Evolutionary conservation across 64 coral and sea anemone species (phyloP).

Genomic region (Anthopleura sola): DNA sequence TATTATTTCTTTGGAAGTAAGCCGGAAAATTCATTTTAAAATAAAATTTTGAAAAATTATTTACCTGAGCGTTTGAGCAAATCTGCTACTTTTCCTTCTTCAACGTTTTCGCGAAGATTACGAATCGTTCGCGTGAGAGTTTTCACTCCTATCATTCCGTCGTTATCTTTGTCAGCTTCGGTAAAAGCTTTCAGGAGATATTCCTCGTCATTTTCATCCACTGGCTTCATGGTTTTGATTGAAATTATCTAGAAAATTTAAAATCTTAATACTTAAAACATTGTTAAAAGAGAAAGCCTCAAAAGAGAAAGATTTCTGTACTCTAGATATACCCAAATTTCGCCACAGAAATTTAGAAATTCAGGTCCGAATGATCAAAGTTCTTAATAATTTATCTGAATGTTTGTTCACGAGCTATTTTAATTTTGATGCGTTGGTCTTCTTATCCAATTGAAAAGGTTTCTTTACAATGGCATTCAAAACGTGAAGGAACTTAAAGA

Average conservation of each 20-base stretch:
- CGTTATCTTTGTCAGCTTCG: slow-evolving; percentile 46
- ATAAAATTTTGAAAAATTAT: not conserved
- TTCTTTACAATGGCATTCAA: not conserved
- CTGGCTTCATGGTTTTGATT: not conserved
- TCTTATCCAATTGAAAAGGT: not conserved
- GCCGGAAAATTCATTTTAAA: not conserved
- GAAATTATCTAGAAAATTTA: not conserved
- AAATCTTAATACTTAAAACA: not conserved
- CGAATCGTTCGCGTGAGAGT: slow-evolving; percentile 48
- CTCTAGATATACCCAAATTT: too few relatives aligned
- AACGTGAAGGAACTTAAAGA: not conserved
- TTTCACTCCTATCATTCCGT: slow-evolving; percentile 63
- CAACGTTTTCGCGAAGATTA: slow-evolving; percentile 52
- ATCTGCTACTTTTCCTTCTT: slow-evolving; percentile 58
- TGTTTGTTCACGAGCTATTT: not conserved
- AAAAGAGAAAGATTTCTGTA: not conserved
- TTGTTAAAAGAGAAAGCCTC: not conserved
- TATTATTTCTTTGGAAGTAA: not conserved
- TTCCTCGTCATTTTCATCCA: not conserved
- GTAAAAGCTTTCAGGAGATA: slow-evolving; percentile 30
- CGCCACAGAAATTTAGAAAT: not conserved
- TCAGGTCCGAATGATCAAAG: not conserved
- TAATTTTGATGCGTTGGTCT: not conserved
- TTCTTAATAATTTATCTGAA: not conserved
- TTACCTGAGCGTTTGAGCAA: slow-evolving; percentile 51